Conservation (phyloP, 2,113 vertebrate species). For the Eurypyga helias region DNA sequence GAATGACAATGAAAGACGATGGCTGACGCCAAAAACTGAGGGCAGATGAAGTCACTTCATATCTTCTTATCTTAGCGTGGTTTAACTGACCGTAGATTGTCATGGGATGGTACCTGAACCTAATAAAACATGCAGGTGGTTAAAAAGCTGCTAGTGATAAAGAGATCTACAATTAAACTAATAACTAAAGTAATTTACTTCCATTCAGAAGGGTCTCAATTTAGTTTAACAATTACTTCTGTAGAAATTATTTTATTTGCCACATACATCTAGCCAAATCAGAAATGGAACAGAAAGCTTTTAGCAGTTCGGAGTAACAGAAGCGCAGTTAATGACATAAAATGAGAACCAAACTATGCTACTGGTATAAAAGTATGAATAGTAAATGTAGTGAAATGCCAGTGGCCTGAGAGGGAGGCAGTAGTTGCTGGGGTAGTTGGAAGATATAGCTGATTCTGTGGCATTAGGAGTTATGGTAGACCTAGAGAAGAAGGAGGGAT, state of each 20-base stretch:
- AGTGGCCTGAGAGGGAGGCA: not conserved
- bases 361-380: not conserved
- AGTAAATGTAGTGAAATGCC: not conserved
- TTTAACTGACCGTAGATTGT: not conserved
- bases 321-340: not conserved
- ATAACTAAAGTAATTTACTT: not conserved
- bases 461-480: not conserved
- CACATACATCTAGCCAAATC: not conserved
- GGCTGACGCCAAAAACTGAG: not conserved
- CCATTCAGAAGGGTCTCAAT: not conserved
- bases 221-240: not conserved
- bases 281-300: constrained; percentile 2
- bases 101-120: not conserved
- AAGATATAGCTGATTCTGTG: not conserved
- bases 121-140: not conserved
- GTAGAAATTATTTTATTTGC: not conserved
- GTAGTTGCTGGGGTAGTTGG: rapidly evolving
- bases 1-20: not conserved
- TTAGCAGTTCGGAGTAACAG: not conserved
- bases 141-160: not conserved
- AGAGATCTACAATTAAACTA: not conserved
- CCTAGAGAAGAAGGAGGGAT: not conserved
- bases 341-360: not conserved
- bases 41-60: not conserved
- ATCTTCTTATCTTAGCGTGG: not conserved